Evolutionary conservation across 2,113 vertebrate species (phyloP).

Genomic region (Gallinago undulata): DNA sequence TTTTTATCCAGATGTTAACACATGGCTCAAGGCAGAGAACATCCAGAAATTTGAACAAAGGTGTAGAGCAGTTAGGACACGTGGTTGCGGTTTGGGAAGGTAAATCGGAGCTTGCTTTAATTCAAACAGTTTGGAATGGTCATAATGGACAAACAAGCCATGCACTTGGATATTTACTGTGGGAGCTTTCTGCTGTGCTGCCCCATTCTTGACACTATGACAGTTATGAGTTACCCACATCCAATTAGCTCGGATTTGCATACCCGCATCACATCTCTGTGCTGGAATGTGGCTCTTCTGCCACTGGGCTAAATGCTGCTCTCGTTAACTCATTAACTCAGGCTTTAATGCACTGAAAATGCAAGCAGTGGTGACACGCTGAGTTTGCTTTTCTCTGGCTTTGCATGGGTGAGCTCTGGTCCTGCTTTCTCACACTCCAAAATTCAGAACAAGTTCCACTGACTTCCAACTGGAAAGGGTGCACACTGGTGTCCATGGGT

Average conservation of each 20-base stretch:
- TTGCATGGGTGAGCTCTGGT: not conserved
- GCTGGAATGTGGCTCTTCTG: not conserved
- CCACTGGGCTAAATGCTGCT: not conserved
- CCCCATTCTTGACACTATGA: not conserved
- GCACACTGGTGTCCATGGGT: not conserved
- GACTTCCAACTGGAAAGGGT: not conserved
- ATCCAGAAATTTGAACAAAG: not conserved
- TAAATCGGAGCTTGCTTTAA: not conserved
- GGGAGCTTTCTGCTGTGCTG: not conserved
- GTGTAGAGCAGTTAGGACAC: not conserved
- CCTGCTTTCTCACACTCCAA: not conserved
- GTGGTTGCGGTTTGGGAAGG: not conserved
- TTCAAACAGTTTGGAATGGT: not conserved
- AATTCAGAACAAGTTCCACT: not conserved
- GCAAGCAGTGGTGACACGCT: not conserved
- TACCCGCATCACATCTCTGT: fast-evolving
- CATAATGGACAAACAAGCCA: not conserved
- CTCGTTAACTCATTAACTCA: not conserved
- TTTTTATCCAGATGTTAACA: constrained; percentile 17
- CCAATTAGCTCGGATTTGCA: not conserved
- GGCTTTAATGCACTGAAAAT: not conserved
- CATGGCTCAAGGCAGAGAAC: not conserved
- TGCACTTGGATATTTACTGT: not conserved
- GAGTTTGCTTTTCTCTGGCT: not conserved
- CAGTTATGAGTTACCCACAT: not conserved